These are phyloP conservation scores for Bagarius yarrelli DNA, from an alignment of 2,113 vertebrate species.

Conservation along the genomic window DNA sequence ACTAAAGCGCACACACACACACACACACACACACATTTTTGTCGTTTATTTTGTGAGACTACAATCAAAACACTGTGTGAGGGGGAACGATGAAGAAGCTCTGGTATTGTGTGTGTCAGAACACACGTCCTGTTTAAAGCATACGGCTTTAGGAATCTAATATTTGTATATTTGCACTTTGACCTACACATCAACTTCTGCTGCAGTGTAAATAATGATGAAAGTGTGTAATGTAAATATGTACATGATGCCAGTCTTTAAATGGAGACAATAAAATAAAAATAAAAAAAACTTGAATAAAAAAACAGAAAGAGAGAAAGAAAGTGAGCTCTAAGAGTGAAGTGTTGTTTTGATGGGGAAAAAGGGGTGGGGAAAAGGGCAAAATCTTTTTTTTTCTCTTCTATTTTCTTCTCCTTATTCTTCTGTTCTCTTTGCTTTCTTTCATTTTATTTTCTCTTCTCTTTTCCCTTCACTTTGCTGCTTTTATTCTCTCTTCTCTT, in stretches of 20 bases:
- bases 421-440: too few species aligned
- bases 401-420: not conserved
- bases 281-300: not conserved
- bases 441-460: too few species aligned
- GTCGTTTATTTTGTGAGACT: constrained; percentile 30
- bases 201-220: constrained; percentile 46
- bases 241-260: constrained; percentile 38
- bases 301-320: not conserved
- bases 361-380: not conserved
- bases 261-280: constrained; percentile 42
- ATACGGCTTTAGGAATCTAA: constrained; percentile 44
- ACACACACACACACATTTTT: constrained; percentile 10
- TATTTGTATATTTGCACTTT: constrained; percentile 50
- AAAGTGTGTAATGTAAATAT: constrained; percentile 45
- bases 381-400: constrained; percentile 18
- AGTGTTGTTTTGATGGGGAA: constrained; percentile 10
- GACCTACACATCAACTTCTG: constrained; percentile 22
- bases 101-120: not conserved
- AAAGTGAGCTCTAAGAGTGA: not conserved
- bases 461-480: too few species aligned
- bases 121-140: constrained; percentile 26
- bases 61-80: constrained; percentile 53
- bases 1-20: not conserved
- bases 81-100: not conserved
- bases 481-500: too few species aligned